phyloP scores from a whole-genome alignment of 1,140 invertebrate genomes.

The Penaeus indicus region DNA sequence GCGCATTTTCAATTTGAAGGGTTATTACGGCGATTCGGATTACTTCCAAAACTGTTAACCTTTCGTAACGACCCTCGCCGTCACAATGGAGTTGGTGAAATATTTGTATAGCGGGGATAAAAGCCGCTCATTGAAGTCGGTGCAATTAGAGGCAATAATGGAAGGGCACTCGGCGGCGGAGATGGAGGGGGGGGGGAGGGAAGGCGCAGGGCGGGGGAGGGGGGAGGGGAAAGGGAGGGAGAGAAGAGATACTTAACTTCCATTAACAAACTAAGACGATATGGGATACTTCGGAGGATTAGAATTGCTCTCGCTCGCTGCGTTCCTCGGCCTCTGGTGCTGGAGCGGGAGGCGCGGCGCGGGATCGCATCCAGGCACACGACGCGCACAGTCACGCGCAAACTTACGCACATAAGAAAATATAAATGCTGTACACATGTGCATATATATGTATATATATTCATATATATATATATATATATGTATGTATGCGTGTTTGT shows the following conservation, averaged over 20 bases:
- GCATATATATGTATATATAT: too few relatives aligned
- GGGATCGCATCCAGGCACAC: too few relatives aligned
- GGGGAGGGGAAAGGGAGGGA: not conserved
- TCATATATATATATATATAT: too few relatives aligned
- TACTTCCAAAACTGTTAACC: slow-evolving; percentile 56
- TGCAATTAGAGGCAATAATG: slow-evolving; percentile 31
- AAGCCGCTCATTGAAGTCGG: slow-evolving; percentile 20
- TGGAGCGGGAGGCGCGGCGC: too few relatives aligned
- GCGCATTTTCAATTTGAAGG: slow-evolving; percentile 44
- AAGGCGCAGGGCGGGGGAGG: not conserved
- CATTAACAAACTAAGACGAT: slow-evolving; percentile 48
- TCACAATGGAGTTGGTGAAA: slow-evolving; percentile 50
- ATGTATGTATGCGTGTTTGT: too few relatives aligned
- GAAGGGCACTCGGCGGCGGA: too few relatives aligned
- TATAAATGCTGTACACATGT: too few relatives aligned
- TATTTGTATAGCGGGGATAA: slow-evolving; percentile 29
- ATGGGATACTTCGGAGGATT: not conserved
- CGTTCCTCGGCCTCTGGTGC: too few relatives aligned
- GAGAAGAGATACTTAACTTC: slow-evolving; percentile 46
- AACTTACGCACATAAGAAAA: too few relatives aligned
- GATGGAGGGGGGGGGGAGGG: not conserved
- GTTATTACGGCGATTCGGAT: slow-evolving; percentile 46
- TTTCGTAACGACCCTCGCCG: slow-evolving; percentile 42
- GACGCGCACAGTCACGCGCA: too few relatives aligned
- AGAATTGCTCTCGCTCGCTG: too few relatives aligned